Evolutionary conservation across 2,888 invertebrate species (phyloP), one percentile per base, ranked within the genome.

Genomic region (Leucania comma): DNA sequence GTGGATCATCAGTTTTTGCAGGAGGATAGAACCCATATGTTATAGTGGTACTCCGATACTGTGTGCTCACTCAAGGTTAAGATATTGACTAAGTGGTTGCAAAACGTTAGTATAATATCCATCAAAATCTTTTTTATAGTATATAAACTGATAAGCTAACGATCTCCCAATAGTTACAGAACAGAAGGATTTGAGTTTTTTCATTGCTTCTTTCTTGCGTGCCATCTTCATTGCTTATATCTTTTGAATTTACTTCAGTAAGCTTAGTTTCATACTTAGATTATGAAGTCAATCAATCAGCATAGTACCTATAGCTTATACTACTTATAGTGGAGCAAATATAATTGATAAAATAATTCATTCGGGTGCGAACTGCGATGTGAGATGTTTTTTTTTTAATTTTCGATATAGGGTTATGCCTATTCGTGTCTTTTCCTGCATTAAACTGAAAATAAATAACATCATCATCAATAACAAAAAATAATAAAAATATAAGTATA

Each of bases 21-120:
- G 94, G 92, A 17, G 98, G 97, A 77, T 98, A 95, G 1, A 99
- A 78, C 29, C 97, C 97, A 94, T 98, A 97, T 92, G 98, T 98
- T 29, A 98, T 97, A 10, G 97, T 78, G 96, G 91, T 1, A 99
- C 96, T 8, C 98, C 98, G 32, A 98, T 84, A 78, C 97, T 97
- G 89, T 99, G 99, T 1, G 98, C 97, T 60, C 95, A 96, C 95
- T 99, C 99, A 0, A 99, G 98, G 86, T 97, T 97, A 12, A 99
- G 86, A 17, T 96, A 90, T 78, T 97, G 97, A 35, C 97, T 94
- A 1, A 97, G 50, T 1, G 99, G 99, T 96, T 98, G 97, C 2
- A 98, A 88, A 72, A 97, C 90, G 72, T 97, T 95, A 64, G 97
- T 96, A 91, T 98, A 99, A 91, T 98, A 98, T 79, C 97, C 97